phyloP scores from a whole-genome alignment of 2,797 vertebrate species.

The Geotrypetes seraphini region DNA sequence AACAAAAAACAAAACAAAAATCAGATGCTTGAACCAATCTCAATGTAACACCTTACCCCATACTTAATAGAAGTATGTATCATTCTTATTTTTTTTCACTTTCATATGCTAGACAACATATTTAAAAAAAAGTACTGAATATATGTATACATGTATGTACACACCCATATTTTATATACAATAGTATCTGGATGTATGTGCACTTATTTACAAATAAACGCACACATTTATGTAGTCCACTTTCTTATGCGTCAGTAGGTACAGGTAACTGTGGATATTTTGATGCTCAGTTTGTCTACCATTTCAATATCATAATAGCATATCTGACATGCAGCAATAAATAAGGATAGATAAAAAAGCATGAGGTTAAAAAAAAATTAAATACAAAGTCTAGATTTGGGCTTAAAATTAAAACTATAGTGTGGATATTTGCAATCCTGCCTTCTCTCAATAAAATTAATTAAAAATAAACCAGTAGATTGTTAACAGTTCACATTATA shows the following conservation, averaged over 20 bases:
- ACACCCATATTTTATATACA: conserved; percentile 42
- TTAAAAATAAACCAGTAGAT: conserved; percentile 45
- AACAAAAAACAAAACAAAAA: conserved; percentile 45
- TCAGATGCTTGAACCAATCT: conserved; percentile 20
- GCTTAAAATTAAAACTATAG: conserved; percentile 44
- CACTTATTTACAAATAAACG: conserved; percentile 37
- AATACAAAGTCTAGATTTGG: conserved; percentile 43
- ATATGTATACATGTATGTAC: conserved; percentile 35
- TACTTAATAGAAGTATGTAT: conserved; percentile 21
- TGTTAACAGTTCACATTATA: conserved; percentile 53
- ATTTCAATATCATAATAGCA: conserved; percentile 32
- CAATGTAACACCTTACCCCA: conserved; percentile 24
- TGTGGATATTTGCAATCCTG: conserved; percentile 38
- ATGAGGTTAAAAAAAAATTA: conserved; percentile 45
- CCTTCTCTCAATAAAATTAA: conserved; percentile 36
- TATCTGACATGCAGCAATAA: conserved; percentile 50
- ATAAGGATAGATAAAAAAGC: conserved; percentile 49
- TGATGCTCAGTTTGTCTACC: conserved; percentile 41
- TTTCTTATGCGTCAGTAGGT: conserved; percentile 54
- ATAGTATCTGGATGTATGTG: conserved; percentile 43
- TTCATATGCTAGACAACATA: conserved; percentile 33
- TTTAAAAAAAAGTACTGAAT: conserved; percentile 42
- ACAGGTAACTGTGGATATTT: conserved; percentile 38
- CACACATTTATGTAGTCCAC: conserved; percentile 36
- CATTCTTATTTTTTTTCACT: conserved; percentile 38